Conservation (phyloP, 2,888 invertebrate genomes). For the Allacma fusca region DNA sequence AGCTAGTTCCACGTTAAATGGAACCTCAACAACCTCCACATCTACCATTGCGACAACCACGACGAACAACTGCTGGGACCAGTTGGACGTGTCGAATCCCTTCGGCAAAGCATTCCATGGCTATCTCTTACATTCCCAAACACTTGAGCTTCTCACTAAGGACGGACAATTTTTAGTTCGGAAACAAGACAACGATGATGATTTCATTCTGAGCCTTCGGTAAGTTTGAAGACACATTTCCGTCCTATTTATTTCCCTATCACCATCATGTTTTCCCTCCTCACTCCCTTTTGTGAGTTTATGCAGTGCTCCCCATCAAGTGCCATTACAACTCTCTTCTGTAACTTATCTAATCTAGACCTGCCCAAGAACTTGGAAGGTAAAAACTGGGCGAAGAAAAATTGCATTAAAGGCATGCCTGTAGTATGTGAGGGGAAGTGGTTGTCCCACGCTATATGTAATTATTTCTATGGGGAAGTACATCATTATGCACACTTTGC, state of each 20-base stretch:
- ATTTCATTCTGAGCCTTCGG: slow-evolving; percentile 59
- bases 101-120: slow-evolving; percentile 61
- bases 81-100: slow-evolving; percentile 68
- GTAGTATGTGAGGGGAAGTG: no score
- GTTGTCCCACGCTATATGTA: no score
- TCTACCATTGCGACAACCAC: slow-evolving; percentile 36
- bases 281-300: slow-evolving; percentile 16
- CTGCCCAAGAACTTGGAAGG: slow-evolving; percentile 17
- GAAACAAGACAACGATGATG: slow-evolving; percentile 54
- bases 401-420: no score
- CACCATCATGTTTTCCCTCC: slow-evolving; percentile 17
- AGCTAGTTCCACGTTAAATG: slow-evolving; percentile 37
- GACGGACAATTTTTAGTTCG: slow-evolving; percentile 60
- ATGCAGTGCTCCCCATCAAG: slow-evolving; percentile 21
- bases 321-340: slow-evolving; percentile 18
- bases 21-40: slow-evolving; percentile 39
- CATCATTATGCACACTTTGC: no score
- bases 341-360: slow-evolving; percentile 38
- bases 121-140: slow-evolving; percentile 57
- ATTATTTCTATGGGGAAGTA: no score
- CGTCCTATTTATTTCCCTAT: neutral
- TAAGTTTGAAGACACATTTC: slow-evolving; percentile 44
- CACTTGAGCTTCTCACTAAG: slow-evolving; percentile 52
- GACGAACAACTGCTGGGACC: slow-evolving; percentile 41
- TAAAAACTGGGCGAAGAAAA: neutral